These are phyloP conservation scores for Liparis tanakae DNA, from an alignment of 2,797 vertebrate genomes.

Conservation along the genomic window DNA sequence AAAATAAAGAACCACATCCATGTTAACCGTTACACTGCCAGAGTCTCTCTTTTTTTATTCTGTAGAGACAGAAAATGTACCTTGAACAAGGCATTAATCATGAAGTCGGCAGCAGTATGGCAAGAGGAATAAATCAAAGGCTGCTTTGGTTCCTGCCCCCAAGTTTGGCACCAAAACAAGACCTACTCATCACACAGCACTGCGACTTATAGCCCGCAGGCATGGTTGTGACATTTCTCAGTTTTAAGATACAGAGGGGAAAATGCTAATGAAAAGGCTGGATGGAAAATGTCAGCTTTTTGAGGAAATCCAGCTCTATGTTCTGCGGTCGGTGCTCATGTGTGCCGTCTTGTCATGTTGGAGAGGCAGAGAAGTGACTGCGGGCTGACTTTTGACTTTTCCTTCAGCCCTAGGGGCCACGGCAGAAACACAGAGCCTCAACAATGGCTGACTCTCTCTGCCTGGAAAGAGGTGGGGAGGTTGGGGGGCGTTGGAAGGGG, in stretches of 20 bases:
- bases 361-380: constrained; percentile 73
- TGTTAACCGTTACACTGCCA: not conserved
- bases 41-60: constrained; percentile 20
- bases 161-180: constrained; percentile 79
- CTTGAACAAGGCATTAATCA: constrained; percentile 77
- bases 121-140: constrained; percentile 79
- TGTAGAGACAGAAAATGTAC: constrained; percentile 52
- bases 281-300: constrained; percentile 76
- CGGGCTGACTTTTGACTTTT: constrained; percentile 75
- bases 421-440: constrained; percentile 61
- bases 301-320: constrained; percentile 43
- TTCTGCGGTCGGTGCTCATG: constrained; percentile 47
- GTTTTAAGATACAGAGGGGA: constrained; percentile 77
- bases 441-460: constrained; percentile 76
- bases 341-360: constrained; percentile 48
- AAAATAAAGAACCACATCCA: constrained; percentile 17
- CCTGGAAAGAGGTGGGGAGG: constrained; percentile 61
- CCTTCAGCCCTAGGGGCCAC: constrained; percentile 39
- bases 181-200: constrained; percentile 74
- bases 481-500: constrained; percentile 28
- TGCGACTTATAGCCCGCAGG: constrained; percentile 77
- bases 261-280: constrained; percentile 82
- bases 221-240: constrained; percentile 81
- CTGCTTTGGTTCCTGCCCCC: constrained; percentile 71
- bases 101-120: constrained; percentile 70